These are phyloP conservation scores for Pyxicephalus adspersus DNA, from an alignment of 2,113 vertebrate species.

Conservation along the genomic window DNA sequence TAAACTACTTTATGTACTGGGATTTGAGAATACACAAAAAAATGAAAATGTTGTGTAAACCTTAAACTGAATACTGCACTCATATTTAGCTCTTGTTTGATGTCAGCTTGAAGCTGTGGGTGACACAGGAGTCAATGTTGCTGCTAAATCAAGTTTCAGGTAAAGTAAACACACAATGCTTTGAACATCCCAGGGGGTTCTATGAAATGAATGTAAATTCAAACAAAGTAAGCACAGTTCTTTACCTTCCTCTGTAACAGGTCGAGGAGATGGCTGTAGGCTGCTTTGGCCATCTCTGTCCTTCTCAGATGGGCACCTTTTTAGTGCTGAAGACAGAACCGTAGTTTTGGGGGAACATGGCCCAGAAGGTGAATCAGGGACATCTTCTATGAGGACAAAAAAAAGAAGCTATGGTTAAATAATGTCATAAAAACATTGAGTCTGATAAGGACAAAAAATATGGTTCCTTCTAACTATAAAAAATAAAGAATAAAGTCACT, in stretches of 20 bases:
- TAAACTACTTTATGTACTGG: too few relatives aligned
- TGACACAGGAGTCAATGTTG: too few relatives aligned
- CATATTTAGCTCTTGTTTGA: not conserved
- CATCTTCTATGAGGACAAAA: slow-evolving; percentile 75
- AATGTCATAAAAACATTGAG: too few relatives aligned
- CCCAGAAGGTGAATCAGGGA: slow-evolving; percentile 79
- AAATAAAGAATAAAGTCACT: too few relatives aligned
- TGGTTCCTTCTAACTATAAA: too few relatives aligned
- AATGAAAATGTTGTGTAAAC: not conserved
- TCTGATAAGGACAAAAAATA: too few relatives aligned
- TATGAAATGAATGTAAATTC: not conserved
- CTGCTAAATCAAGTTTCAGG: not conserved
- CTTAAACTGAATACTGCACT: not conserved
- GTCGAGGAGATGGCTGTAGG: slow-evolving; percentile 71
- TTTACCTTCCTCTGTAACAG: slow-evolving; percentile 86
- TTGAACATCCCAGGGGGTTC: not conserved
- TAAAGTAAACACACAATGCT: not conserved
- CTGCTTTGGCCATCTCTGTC: slow-evolving; percentile 81
- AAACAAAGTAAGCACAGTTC: not conserved
- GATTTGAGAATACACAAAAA: not conserved
- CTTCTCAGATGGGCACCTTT: slow-evolving; percentile 83
- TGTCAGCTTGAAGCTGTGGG: not conserved
- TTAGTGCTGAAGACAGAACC: slow-evolving; percentile 76
- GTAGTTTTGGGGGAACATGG: slow-evolving; percentile 76
- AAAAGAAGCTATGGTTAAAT: too few relatives aligned